phyloP scores from a whole-genome alignment of 2,888 invertebrate species.

The Byasa hedistus region DNA sequence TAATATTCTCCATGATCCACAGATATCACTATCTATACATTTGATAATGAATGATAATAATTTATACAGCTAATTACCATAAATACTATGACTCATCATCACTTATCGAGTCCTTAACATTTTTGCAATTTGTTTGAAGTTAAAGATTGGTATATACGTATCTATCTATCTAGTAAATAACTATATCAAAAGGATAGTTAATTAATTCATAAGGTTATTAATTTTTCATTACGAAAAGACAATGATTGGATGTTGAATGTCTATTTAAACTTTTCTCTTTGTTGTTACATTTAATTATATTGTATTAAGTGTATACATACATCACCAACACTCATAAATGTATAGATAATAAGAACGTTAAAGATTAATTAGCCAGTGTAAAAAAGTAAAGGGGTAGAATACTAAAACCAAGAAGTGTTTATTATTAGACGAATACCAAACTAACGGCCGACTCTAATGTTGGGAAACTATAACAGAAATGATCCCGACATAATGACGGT shows the following conservation, averaged over 20 bases:
- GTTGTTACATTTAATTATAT: too few species aligned
- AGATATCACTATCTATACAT: too few species aligned
- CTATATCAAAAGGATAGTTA: too few species aligned
- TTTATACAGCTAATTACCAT: too few species aligned
- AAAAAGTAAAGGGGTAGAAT: constrained; percentile 36
- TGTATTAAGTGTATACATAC: too few species aligned
- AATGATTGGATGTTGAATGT: too few species aligned
- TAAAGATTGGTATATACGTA: not conserved
- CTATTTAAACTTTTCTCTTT: too few species aligned
- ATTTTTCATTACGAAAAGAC: too few species aligned
- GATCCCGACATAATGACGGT: constrained; percentile 65
- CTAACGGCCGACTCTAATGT: constrained; percentile 59
- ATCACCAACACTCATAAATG: not conserved
- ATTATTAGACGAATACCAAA: constrained; percentile 60
- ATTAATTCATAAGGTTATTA: too few species aligned
- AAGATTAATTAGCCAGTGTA: constrained; percentile 3
- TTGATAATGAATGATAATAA: too few species aligned
- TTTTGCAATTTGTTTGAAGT: not conserved
- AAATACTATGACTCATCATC: too few species aligned
- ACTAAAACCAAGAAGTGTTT: constrained; percentile 50
- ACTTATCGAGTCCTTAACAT: not conserved
- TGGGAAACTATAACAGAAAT: constrained; percentile 54
- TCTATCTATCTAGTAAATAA: not conserved
- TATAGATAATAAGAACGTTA: not conserved
- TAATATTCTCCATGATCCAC: too few species aligned